Percentiles rank a stretch among this genome's conserved stretches.
Conservation (phyloP, 2,888 invertebrate species). For the Parnassius glacialis region DNA sequence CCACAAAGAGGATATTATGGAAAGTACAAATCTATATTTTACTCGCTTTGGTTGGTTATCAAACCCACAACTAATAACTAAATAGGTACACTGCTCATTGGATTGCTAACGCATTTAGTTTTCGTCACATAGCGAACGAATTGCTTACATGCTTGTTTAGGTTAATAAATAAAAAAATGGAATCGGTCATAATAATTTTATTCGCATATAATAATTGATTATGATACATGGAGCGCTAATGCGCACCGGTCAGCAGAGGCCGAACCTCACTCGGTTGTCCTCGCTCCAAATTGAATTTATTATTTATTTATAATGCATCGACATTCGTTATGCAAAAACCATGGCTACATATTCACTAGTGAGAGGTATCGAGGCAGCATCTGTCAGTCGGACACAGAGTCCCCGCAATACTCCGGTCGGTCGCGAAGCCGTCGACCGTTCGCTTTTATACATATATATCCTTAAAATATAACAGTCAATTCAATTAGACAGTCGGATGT, state of each 20-base stretch:
- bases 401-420: slow-evolving; percentile 52
- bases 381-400: slow-evolving; percentile 57
- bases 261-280: slow-evolving; percentile 50
- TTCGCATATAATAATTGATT: slow-evolving; percentile 80
- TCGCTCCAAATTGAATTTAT: slow-evolving; percentile 72
- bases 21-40: too few relatives aligned
- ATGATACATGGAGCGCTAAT: slow-evolving; percentile 75
- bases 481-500: slow-evolving; percentile 68
- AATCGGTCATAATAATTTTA: slow-evolving; percentile 77
- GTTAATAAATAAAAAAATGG: slow-evolving; percentile 35
- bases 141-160: not conserved
- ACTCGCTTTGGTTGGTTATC: too few relatives aligned
- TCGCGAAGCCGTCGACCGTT: slow-evolving; percentile 61
- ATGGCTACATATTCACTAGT: slow-evolving; percentile 78
- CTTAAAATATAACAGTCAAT: slow-evolving; percentile 72
- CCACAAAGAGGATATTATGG: too few relatives aligned
- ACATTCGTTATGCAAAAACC: slow-evolving; percentile 66
- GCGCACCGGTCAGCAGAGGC: slow-evolving; percentile 53
- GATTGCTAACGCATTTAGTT: too few relatives aligned
- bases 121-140: too few relatives aligned
- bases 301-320: slow-evolving; percentile 75
- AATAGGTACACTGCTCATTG: too few relatives aligned
- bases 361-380: slow-evolving; percentile 76
- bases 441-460: slow-evolving; percentile 69
- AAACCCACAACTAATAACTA: too few relatives aligned